Evolutionary conservation across 2,888 invertebrate species (phyloP), one percentile per base, ranked within the genome.

Genomic region (Exephanes ischioxanthus): DNA sequence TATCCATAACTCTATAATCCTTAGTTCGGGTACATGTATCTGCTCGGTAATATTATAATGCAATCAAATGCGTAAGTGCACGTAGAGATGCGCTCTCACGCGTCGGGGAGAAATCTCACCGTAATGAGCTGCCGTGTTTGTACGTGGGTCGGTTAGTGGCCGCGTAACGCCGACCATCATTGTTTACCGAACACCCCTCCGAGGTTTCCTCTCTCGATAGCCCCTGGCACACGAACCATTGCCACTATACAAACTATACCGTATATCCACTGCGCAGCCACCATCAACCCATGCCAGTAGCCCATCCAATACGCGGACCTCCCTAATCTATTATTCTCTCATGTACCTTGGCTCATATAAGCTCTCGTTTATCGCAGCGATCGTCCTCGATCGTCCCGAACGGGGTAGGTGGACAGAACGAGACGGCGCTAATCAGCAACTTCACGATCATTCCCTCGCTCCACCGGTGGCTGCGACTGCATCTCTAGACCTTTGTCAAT

Each of bases 81-180:
- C 77, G 68, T 61, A 66, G 68, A 90, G 91, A 89, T 88, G 91
- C 90, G 89, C 91, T 81, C 72, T 92, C 91, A 91, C 91, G 91
- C 90, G 90, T 91, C 89, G 30, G 33, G n/a, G 63, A 16, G 63
- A 51, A 61, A 70, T 45, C 80, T 76, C 75, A 89, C 88, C 89
- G 87, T 93, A 93, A 93, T 93, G 93, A 93, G 93, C 92, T 91
- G 86, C 89, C 91, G 91, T 92, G 93, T 93, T 91, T 88, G 89
- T 91, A 89, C 87, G 87, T 82, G 87, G 88, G 87, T 89, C 87
- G 88, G 90, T 91, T 91, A 87, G 90, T 85, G 89, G 86, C 85
- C 88, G 88, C 90, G 89, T 87, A 89, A 90, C 91, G 89, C 89
- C 90, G 90, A 89, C 89, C 90, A 90, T 92, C 92, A 92, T 93